These are phyloP conservation scores for Idaea straminata DNA, from an alignment of 2,888 invertebrate genomes.

Conservation along the genomic window DNA sequence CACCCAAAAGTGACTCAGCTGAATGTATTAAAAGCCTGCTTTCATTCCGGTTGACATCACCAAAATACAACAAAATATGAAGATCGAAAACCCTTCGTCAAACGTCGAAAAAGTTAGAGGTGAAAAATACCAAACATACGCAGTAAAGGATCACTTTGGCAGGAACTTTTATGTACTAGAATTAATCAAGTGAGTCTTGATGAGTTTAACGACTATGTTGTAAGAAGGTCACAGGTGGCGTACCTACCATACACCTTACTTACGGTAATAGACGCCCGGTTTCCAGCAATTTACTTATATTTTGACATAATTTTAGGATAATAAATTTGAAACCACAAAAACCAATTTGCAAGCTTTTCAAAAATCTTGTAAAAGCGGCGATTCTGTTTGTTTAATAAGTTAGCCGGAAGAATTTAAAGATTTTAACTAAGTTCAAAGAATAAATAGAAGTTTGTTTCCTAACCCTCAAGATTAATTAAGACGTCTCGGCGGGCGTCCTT, in stretches of 20 bases:
- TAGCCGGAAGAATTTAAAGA: constrained; percentile 29
- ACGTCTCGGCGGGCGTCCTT: constrained; percentile 5
- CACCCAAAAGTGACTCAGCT: neutral
- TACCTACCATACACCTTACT: too few species aligned
- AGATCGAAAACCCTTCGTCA: neutral
- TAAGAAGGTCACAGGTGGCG: too few species aligned
- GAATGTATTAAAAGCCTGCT: constrained; percentile 4
- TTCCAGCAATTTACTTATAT: neutral
- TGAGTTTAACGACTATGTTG: too few species aligned
- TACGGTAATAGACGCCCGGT: too few species aligned
- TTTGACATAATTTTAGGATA: neutral
- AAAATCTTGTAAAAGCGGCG: constrained; percentile 20
- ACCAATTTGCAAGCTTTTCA: constrained; percentile 25
- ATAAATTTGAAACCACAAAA: constrained; percentile 4
- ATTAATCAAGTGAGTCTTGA: too few species aligned
- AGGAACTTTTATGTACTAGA: too few species aligned
- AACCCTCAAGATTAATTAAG: constrained; percentile 34
- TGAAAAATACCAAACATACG: too few species aligned
- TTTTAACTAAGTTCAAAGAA: constrained; percentile 36
- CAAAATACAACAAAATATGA: constrained; percentile 2
- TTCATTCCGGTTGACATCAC: neutral
- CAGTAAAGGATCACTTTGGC: too few species aligned
- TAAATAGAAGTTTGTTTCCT: constrained; percentile 33
- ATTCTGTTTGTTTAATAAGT: constrained; percentile 21
- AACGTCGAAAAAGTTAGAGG: neutral